These are phyloP conservation scores for Tetheella fluctuosa DNA, from an alignment of 2,888 invertebrate species.

Conservation along the genomic window DNA sequence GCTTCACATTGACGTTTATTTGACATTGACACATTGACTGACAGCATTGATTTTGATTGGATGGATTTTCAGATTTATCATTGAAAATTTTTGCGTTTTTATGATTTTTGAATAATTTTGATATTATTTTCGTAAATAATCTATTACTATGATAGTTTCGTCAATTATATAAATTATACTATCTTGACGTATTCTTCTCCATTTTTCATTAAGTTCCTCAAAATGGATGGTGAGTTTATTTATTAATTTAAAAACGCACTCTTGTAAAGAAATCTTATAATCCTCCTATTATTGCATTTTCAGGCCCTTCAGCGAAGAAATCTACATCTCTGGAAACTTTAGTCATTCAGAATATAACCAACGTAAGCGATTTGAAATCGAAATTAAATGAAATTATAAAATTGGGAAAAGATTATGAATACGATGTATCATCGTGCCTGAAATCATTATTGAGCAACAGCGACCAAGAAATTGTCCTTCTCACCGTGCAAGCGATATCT, in stretches of 20 bases:
- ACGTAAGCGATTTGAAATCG: conserved; percentile 69
- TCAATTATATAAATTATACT: conserved; percentile 2
- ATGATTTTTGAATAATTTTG: conserved; percentile 29
- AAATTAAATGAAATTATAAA: conserved; percentile 75
- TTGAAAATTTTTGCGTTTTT: conserved; percentile 27
- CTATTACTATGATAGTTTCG: conserved; percentile 9
- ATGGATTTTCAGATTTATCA: conserved; percentile 33
- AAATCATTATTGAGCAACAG: conserved; percentile 69
- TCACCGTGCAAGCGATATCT: conserved; percentile 89
- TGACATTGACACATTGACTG: conserved; percentile 25
- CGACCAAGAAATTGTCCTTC: conserved; percentile 78
- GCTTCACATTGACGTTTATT: background rate
- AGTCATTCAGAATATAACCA: conserved; percentile 70
- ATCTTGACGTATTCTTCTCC: background rate
- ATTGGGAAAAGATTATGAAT: conserved; percentile 73
- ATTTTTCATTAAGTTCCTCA: conserved; percentile 17
- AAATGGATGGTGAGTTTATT: conserved; percentile 53
- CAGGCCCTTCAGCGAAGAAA: conserved; percentile 69
- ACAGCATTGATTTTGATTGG: conserved; percentile 31
- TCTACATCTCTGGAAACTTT: conserved; percentile 70
- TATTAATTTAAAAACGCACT: background rate
- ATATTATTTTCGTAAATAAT: conserved; percentile 26
- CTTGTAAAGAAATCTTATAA: background rate
- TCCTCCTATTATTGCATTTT: conserved; percentile 27
- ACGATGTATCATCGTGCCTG: conserved; percentile 72